Evolutionary conservation across 2,888 invertebrate genomes (phyloP).

Genomic region (Cenopis cana): DNA sequence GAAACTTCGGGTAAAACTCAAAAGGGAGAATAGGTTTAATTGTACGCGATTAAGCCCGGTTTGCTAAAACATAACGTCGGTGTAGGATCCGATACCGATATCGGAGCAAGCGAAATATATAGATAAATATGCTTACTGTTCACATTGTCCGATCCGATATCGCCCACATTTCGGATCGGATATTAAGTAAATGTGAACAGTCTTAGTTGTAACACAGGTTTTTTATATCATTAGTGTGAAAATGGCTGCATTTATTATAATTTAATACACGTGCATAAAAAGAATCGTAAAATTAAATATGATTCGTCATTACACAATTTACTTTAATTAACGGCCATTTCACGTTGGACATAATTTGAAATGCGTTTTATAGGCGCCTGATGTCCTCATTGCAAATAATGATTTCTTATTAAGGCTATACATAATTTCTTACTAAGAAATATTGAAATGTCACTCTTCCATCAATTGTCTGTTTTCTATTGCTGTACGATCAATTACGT

Average conservation of each 20-base stretch:
- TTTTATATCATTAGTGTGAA: constrained; percentile 8
- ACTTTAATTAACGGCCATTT: constrained; percentile 29
- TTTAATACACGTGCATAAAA: constrained; percentile 30
- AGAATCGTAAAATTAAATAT: constrained; percentile 50
- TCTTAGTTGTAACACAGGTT: constrained; percentile 3
- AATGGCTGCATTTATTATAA: constrained; percentile 29
- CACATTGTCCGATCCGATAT: too few species aligned
- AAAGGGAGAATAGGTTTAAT: too few species aligned
- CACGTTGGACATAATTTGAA: constrained; percentile 19
- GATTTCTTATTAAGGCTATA: constrained; percentile 12
- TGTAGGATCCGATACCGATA: too few species aligned
- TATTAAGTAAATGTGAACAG: neutral
- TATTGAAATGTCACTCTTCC: constrained; percentile 11
- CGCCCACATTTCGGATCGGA: too few species aligned
- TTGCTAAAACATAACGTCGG: too few species aligned
- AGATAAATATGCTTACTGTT: too few species aligned
- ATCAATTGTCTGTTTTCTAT: constrained; percentile 31
- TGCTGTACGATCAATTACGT: constrained; percentile 28
- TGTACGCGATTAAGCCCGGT: too few species aligned
- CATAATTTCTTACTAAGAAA: constrained; percentile 7
- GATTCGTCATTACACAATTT: constrained; percentile 49
- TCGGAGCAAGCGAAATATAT: too few species aligned
- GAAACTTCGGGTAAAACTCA: too few species aligned
- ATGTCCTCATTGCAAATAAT: constrained; percentile 13
- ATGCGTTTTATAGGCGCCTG: constrained; percentile 17